These are phyloP conservation scores for Branchellion lobata DNA, from an alignment of 2,888 invertebrate genomes.

Conservation along the genomic window DNA sequence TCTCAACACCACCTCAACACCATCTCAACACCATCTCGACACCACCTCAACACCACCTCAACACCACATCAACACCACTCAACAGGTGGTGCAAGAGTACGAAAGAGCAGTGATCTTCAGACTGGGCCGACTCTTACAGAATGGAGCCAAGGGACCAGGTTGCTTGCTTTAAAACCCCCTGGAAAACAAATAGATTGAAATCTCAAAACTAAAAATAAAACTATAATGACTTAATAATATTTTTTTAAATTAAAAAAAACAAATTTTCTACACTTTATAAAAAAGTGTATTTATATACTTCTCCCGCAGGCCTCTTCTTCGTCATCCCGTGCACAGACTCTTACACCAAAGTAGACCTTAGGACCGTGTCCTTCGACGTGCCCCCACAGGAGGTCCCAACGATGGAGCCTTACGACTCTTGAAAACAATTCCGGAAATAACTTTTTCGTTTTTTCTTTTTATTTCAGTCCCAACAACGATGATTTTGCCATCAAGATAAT, in stretches of 20 bases:
- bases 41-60: no score
- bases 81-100: constrained; percentile 89
- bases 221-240: no score
- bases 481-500: neutral
- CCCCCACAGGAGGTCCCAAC: constrained; percentile 60
- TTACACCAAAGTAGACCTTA: constrained; percentile 59
- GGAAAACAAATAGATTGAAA: no score
- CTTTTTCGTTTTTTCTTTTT: neutral
- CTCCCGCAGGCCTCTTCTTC: constrained; percentile 59
- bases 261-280: no score
- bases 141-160: constrained; percentile 80
- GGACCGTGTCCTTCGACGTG: constrained; percentile 63
- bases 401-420: neutral
- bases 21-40: no score
- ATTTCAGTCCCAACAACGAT: neutral
- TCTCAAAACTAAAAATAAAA: no score
- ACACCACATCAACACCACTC: no score
- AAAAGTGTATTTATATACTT: neutral
- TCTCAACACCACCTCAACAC: no score
- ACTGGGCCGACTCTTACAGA: constrained; percentile 80
- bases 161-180: constrained; percentile 24
- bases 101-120: constrained; percentile 93
- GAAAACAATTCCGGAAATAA: neutral
- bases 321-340: constrained; percentile 59
- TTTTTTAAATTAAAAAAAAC: no score